Percentiles rank a stretch among this genome's conserved stretches.
Conservation (phyloP, 2,888 invertebrate species). For the Ischnura elegans region DNA sequence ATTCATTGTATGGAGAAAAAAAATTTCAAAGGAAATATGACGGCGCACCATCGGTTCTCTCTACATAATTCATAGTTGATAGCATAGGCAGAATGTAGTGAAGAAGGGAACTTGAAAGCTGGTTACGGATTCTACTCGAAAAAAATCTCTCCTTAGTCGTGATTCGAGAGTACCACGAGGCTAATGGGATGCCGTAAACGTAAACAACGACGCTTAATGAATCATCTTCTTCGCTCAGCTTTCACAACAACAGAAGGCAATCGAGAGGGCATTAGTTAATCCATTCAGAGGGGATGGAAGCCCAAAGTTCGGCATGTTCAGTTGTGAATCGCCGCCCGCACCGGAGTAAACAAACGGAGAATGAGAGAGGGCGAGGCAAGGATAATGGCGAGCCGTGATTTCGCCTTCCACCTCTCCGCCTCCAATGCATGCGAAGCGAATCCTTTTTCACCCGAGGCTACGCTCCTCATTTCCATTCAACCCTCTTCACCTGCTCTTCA, state of each 20-base stretch:
- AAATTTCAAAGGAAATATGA: no score
- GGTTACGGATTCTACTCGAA: no score
- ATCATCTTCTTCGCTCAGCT: neutral
- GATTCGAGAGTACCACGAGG: no score
- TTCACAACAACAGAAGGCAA: neutral
- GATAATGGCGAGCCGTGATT: neutral
- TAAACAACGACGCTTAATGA: neutral
- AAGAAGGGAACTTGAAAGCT: no score
- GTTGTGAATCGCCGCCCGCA: neutral
- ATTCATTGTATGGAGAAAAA: no score
- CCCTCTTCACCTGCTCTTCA: neutral
- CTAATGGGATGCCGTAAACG: no score
- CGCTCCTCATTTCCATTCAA: neutral
- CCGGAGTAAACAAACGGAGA: neutral
- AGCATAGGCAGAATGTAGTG: no score
- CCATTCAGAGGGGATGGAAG: neutral
- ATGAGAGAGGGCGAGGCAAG: neutral
- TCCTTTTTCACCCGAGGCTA: neutral
- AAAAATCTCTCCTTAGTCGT: no score
- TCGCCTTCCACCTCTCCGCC: neutral
- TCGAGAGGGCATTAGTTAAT: neutral
- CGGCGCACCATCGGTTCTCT: no score
- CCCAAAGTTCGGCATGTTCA: neutral
- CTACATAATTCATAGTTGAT: no score
- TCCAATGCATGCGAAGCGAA: neutral